Evolutionary conservation across 2,888 invertebrate genomes (phyloP), one percentile per base, ranked within the genome.

Genomic region (Apotomis turbidana): DNA sequence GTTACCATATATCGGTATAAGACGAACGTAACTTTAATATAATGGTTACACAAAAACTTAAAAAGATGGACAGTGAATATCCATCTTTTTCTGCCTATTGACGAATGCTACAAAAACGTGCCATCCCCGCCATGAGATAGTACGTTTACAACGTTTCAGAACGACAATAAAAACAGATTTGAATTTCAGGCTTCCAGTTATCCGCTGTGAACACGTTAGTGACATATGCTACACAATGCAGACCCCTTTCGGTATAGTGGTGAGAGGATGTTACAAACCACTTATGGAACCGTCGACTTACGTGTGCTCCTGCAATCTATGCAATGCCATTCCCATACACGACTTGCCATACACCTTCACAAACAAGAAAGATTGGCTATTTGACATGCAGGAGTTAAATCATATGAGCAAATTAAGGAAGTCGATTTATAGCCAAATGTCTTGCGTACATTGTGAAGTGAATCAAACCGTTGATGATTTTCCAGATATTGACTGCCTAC

Each of bases 301-400:
- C 78, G 89, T 90, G 59, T 91, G 91, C 77, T 82, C 88, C 60
- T 90, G 91, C 79, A 90, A 91, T 82, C 84, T 90, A 66, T 91
- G 91, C 81, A 91, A 91, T 82, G 83, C 85, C 78, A 80, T 89
- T 78, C 81, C 90, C 61, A 84, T 90, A 76, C 84, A 85, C 77
- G 87, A 90, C 77, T 84, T 91, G 87, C 91, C 91, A 58, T 80
- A 82, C 76, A 80, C 85, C 78, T 91, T 87, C 83, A 73, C 81
- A 8, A 81, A 78, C 71, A 87, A 85, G 78, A 80, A 75, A 74
- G 84, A 88, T 73, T 92, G 91, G 91, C 74, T 85, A 64, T 82
- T 87, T 74, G 87, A 91, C 82, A 83, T 91, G 74, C 78, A 87
- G 75, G 90, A 91, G 77, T 80, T 91, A 71, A 83, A 87, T 75